phyloP scores from a whole-genome alignment of 2,888 invertebrate genomes.

The Drosophila mercatorum region DNA sequence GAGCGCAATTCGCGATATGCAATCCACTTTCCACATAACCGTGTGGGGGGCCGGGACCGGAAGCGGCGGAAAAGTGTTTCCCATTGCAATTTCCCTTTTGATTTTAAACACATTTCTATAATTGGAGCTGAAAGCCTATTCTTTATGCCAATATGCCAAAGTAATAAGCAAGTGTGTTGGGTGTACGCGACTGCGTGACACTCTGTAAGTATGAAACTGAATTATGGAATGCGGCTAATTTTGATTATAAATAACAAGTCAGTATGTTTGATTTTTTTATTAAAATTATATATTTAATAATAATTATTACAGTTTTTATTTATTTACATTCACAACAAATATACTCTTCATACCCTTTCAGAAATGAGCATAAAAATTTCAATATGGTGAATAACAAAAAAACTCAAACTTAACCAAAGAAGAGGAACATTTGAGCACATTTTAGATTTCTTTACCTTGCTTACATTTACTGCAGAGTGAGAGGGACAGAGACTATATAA shows the following conservation, averaged over 20 bases:
- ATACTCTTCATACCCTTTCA: no score
- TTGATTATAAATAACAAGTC: no score
- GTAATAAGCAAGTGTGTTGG: background rate
- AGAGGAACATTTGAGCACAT: background rate
- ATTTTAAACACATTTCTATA: constrained; percentile 8
- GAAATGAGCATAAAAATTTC: background rate
- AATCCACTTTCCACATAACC: constrained; percentile 15
- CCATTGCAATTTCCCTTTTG: constrained; percentile 11
- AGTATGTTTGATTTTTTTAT: no score
- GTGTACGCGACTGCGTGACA: background rate
- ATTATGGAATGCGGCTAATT: no score
- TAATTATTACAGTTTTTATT: no score
- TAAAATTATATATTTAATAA: no score
- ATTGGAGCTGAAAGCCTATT: constrained; percentile 12
- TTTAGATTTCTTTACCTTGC: background rate
- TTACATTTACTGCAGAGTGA: no score
- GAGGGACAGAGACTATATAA: no score
- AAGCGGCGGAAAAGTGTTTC: constrained; percentile 4
- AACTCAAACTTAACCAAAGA: background rate
- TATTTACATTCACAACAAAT: no score
- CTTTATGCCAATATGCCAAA: constrained; percentile 4
- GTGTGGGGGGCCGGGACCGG: background rate
- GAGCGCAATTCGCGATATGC: constrained; percentile 24
- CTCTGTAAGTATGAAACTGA: background rate
- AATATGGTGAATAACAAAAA: background rate